These are phyloP conservation scores for Tragelaphus scriptus DNA, from an alignment of 2,113 vertebrate genomes.

Conservation along the genomic window DNA sequence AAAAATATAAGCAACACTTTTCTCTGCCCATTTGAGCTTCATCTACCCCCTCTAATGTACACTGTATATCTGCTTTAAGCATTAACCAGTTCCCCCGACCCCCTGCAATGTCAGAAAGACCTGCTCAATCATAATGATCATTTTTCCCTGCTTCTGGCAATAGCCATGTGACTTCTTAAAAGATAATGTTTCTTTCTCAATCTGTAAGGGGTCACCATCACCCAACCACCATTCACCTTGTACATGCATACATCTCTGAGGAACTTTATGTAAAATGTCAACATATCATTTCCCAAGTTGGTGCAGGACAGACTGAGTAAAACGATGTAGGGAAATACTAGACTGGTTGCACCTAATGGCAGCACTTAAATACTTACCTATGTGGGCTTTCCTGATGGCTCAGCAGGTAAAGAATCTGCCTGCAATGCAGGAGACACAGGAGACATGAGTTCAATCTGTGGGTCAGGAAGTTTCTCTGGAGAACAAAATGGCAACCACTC, in stretches of 20 bases:
- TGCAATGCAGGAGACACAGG: background rate
- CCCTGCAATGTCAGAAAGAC: accelerated
- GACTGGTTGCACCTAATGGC: background rate
- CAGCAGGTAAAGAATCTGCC: background rate
- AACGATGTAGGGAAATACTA: background rate
- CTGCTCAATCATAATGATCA: background rate
- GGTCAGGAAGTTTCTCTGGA: background rate
- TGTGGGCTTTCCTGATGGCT: background rate
- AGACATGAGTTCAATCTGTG: background rate
- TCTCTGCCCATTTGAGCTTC: background rate
- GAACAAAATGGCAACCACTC: background rate
- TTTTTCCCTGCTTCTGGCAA: background rate
- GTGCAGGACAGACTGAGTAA: background rate
- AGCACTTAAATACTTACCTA: background rate
- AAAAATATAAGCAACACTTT: background rate
- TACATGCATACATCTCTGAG: background rate
- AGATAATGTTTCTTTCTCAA: background rate
- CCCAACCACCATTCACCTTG: background rate
- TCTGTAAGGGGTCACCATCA: background rate
- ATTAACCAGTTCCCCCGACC: background rate
- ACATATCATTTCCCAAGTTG: background rate
- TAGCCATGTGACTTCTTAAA: background rate
- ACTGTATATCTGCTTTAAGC: background rate
- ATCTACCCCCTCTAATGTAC: background rate
- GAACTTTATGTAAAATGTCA: background rate